These are phyloP conservation scores for Phoenicopterus ruber DNA, from an alignment of 2,113 vertebrate genomes.

Conservation along the genomic window DNA sequence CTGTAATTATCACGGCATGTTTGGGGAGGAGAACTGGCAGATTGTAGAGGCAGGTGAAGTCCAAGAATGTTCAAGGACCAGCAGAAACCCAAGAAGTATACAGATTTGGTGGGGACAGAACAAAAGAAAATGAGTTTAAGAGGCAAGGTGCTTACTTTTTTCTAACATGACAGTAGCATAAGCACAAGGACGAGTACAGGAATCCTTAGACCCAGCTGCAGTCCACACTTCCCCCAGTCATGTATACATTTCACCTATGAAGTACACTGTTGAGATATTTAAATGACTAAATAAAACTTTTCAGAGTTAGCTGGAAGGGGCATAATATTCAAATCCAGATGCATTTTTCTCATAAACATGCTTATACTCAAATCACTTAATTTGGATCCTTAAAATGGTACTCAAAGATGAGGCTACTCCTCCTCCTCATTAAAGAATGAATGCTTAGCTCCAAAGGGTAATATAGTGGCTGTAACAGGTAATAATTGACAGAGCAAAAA, in stretches of 20 bases:
- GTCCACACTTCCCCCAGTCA: background rate
- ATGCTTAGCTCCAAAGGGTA: background rate
- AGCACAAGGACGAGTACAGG: background rate
- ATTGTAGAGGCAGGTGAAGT: background rate
- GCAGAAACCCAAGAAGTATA: background rate
- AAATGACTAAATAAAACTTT: background rate
- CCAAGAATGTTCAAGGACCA: background rate
- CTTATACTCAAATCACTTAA: background rate
- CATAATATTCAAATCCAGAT: background rate
- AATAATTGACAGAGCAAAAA: background rate
- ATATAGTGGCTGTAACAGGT: background rate
- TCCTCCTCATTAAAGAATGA: background rate
- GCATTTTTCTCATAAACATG: background rate
- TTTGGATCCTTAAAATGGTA: background rate
- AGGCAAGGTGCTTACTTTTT: background rate
- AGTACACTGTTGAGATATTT: background rate
- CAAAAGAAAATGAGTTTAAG: background rate
- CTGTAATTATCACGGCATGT: background rate
- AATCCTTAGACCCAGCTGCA: background rate
- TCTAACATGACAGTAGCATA: background rate
- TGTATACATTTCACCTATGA: background rate
- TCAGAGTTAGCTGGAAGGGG: background rate
- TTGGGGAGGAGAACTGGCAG: background rate
- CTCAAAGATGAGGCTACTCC: background rate
- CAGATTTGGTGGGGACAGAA: background rate